Conservation (phyloP, 1,140 invertebrate genomes). For the Meteorus sp. region DNA sequence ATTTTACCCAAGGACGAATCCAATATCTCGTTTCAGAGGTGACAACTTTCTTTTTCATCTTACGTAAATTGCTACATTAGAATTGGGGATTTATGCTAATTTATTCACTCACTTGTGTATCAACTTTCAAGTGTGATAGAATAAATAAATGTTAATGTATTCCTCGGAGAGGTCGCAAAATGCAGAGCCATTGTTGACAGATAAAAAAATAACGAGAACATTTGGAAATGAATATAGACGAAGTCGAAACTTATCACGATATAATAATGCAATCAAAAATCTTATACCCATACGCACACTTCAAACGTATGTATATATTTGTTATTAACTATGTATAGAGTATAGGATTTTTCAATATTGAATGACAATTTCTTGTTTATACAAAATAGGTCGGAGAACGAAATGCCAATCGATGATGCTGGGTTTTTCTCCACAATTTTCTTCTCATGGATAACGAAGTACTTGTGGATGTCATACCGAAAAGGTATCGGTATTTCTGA, state of each 20-base stretch:
- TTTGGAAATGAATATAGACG: constrained; percentile 29
- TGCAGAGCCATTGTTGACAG: background rate
- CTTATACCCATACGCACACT: constrained; percentile 39
- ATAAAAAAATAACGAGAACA: background rate
- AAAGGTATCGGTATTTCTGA: constrained; percentile 54
- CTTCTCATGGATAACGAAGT: constrained; percentile 64
- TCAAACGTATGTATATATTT: constrained; percentile 33
- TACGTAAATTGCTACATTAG: too few relatives aligned
- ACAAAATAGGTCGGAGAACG: constrained; percentile 1
- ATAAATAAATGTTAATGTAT: too few relatives aligned
- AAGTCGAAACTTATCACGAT: constrained; percentile 32
- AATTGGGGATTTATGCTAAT: too few relatives aligned
- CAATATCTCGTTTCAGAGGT: constrained; percentile 25
- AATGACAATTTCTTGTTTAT: background rate
- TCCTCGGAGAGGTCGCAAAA: background rate
- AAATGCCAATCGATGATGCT: constrained; percentile 54
- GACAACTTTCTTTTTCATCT: too few relatives aligned
- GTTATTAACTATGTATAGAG: background rate
- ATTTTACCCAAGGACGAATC: constrained; percentile 13
- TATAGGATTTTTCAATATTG: background rate
- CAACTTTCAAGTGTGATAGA: too few relatives aligned
- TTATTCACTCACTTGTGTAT: too few relatives aligned
- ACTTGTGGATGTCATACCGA: constrained; percentile 63
- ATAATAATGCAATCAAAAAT: constrained; percentile 39
- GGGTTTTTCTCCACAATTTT: constrained; percentile 62